Conservation (phyloP, 2,888 invertebrate species). For the Griposia aprilina region DNA sequence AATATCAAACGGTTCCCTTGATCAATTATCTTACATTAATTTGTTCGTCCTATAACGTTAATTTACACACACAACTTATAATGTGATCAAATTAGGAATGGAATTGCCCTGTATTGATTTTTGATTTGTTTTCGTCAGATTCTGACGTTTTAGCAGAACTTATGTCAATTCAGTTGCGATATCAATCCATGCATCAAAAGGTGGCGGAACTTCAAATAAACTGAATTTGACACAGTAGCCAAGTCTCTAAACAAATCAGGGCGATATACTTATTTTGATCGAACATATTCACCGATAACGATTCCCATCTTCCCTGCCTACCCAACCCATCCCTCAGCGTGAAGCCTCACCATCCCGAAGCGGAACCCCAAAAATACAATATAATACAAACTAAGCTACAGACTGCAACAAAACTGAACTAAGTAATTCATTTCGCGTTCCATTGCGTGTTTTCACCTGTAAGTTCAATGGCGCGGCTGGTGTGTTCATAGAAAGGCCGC, state of each 20-base stretch:
- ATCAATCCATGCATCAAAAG: not conserved
- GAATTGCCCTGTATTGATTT: not conserved
- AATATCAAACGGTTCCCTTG: conserved; percentile 33
- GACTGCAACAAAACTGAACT: conserved; percentile 38
- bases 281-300: conserved; percentile 24
- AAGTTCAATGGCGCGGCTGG: conserved; percentile 8
- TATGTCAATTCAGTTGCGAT: not conserved
- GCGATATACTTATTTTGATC: conserved; percentile 8
- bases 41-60: conserved; percentile 17
- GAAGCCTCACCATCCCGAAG: conserved; percentile 45
- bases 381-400: conserved; percentile 54
- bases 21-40: conserved; percentile 24
- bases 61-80: not conserved
- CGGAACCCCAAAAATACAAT: conserved; percentile 47
- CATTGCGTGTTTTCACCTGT: conserved; percentile 46
- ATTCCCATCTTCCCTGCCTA: conserved; percentile 15
- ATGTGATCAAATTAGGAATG: conserved; percentile 18
- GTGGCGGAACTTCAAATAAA: not conserved
- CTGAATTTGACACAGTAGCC: not conserved
- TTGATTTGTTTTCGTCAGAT: not conserved
- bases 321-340: not conserved
- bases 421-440: conserved; percentile 24
- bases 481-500: conserved; percentile 36
- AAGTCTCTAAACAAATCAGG: not conserved
- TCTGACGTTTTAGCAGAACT: not conserved